These are phyloP conservation scores for Odontocolon sp. DNA, from an alignment of 2,888 invertebrate species.

Conservation along the genomic window DNA sequence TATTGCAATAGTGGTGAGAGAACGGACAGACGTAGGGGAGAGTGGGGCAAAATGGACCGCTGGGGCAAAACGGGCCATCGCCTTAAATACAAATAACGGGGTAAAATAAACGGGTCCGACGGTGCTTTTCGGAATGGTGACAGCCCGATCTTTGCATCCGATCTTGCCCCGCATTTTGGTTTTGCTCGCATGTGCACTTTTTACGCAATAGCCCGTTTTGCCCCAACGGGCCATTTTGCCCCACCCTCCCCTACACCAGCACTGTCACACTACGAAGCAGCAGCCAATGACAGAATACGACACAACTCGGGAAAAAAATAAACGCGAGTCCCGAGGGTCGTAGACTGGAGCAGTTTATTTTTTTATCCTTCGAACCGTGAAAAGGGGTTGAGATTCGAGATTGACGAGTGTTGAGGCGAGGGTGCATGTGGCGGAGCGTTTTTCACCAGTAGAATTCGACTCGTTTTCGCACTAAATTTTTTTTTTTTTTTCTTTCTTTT, in stretches of 20 bases:
- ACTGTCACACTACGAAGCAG: not conserved
- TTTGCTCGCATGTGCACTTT: no score
- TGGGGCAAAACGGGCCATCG: no score
- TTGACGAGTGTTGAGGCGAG: conserved; percentile 40
- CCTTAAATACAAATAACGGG: no score
- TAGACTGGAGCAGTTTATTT: conserved; percentile 30
- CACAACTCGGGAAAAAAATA: not conserved
- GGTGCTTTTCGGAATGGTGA: no score
- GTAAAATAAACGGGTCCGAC: no score
- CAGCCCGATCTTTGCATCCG: no score
- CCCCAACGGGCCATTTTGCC: no score
- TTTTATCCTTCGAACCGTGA: conserved; percentile 37
- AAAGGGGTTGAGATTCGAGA: conserved; percentile 35
- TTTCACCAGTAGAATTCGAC: not conserved
- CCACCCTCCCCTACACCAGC: no score
- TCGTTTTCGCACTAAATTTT: not conserved
- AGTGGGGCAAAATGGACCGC: no score
- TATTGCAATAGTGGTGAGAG: conserved; percentile 17
- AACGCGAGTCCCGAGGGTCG: conserved; percentile 5
- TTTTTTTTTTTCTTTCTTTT: not conserved
- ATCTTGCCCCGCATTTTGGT: no score
- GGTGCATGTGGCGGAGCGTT: not conserved
- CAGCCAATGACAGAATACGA: not conserved
- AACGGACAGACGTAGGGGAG: no score
- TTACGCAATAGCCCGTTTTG: no score